These are phyloP conservation scores for Meta bourneti DNA, from an alignment of 2,888 invertebrate species.

Conservation along the genomic window DNA sequence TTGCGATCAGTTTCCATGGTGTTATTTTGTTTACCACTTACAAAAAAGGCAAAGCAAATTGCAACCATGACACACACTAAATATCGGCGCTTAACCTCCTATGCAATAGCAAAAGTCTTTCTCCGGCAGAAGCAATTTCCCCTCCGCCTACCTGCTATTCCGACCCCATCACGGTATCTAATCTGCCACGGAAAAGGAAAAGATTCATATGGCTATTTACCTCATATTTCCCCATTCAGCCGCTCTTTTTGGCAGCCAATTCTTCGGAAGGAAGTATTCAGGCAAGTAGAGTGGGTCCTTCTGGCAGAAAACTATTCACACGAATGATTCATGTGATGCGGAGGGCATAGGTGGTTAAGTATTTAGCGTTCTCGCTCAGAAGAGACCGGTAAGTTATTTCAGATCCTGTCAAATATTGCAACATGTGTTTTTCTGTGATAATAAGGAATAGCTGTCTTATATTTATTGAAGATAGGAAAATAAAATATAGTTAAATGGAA, in stretches of 20 bases:
- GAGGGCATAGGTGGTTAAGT: not conserved
- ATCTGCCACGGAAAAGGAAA: not conserved
- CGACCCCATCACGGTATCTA: not conserved
- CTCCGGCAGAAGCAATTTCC: not conserved
- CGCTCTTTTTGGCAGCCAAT: not conserved
- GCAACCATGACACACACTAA: not conserved
- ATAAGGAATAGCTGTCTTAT: not conserved
- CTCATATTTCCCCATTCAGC: not conserved
- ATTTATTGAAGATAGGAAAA: not conserved
- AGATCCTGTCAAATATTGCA: not conserved
- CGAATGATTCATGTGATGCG: not conserved
- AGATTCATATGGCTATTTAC: not conserved
- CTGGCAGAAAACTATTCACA: not conserved
- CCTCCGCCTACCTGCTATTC: not conserved
- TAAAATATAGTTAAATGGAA: no score
- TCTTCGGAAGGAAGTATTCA: not conserved
- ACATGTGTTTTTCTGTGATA: not conserved
- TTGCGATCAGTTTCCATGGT: no score
- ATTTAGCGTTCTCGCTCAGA: not conserved
- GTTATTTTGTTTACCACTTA: no score
- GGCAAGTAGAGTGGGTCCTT: not conserved
- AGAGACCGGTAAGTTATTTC: not conserved
- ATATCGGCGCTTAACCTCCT: not conserved
- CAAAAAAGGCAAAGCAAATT: no score
- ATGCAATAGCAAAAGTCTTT: not conserved